phyloP scores from a whole-genome alignment of 2,797 vertebrate genomes.

The Lutjanus campechanus region DNA sequence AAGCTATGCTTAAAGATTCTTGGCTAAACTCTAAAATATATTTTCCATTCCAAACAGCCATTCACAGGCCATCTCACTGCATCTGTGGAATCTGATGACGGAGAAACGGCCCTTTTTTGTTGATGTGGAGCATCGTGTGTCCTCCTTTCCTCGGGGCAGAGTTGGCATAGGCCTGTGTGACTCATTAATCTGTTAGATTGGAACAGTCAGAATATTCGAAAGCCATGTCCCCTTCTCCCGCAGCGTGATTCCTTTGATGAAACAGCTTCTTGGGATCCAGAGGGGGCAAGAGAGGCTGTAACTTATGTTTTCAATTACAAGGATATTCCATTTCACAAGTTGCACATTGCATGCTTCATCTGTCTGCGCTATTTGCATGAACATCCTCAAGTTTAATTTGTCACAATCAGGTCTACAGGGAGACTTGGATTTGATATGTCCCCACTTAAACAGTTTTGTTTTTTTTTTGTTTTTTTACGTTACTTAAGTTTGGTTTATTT shows the following conservation, averaged over 20 bases:
- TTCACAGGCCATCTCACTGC: slow-evolving; percentile 55
- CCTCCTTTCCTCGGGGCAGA: slow-evolving; percentile 73
- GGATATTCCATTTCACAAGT: slow-evolving; percentile 73
- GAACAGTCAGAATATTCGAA: slow-evolving; percentile 81
- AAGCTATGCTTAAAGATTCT: slow-evolving; percentile 53
- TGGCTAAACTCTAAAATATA: slow-evolving; percentile 60
- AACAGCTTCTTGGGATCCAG: slow-evolving; percentile 65
- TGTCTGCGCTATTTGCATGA: slow-evolving; percentile 60
- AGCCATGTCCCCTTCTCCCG: slow-evolving; percentile 66
- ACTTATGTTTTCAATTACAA: slow-evolving; percentile 80
- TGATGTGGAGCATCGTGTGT: slow-evolving; percentile 75
- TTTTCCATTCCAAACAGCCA: slow-evolving; percentile 60
- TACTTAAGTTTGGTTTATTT: background rate
- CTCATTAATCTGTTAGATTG: slow-evolving; percentile 86
- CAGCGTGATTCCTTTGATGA: slow-evolving; percentile 76
- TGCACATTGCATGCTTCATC: slow-evolving; percentile 53
- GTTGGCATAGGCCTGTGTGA: slow-evolving; percentile 70
- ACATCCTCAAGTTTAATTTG: slow-evolving; percentile 55
- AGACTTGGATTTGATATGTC: slow-evolving; percentile 16
- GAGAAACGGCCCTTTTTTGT: slow-evolving; percentile 72
- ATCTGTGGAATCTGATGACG: slow-evolving; percentile 61
- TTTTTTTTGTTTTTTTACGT: background rate
- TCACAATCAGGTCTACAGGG: slow-evolving; percentile 53
- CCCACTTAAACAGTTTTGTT: slow-evolving; percentile 9
- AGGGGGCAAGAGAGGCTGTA: slow-evolving; percentile 61